A percentile compares a stretch with the other conserved stretches of the same genome.
Evolutionary conservation across 2,888 invertebrate genomes (phyloP).

Genomic region (Archaeoteleia sp.): DNA sequence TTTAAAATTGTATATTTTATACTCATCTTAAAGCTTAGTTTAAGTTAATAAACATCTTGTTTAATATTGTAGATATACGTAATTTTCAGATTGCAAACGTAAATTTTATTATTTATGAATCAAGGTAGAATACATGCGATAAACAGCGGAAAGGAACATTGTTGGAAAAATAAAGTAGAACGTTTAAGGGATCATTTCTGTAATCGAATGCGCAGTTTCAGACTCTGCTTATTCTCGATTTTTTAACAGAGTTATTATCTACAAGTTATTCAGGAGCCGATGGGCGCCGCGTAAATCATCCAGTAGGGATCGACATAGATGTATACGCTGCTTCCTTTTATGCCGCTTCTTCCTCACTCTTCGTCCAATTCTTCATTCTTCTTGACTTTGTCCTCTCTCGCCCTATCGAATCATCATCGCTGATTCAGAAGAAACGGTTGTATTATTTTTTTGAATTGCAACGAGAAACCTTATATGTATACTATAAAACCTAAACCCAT

Average conservation of each 20-base stretch:
- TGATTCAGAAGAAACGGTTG: neutral
- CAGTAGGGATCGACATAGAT: conserved; percentile 57
- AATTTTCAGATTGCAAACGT: too few species aligned
- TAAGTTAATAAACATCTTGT: too few species aligned
- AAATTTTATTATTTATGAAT: too few species aligned
- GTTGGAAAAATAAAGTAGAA: neutral
- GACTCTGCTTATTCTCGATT: conserved; percentile 15
- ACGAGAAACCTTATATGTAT: too few species aligned
- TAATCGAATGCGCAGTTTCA: conserved; percentile 13
- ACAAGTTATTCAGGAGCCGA: conserved; percentile 69
- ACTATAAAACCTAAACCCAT: too few species aligned
- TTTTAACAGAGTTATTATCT: conserved; percentile 64
- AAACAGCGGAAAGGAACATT: neutral
- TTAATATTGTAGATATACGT: too few species aligned
- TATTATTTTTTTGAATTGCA: neutral
- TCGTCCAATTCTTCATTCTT: conserved; percentile 22
- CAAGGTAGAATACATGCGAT: neutral
- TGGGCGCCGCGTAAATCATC: conserved; percentile 69
- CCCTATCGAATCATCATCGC: neutral
- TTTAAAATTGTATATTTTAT: too few species aligned
- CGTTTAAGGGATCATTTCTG: conserved; percentile 12
- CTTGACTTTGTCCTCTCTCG: conserved; percentile 21
- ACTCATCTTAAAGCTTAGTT: too few species aligned
- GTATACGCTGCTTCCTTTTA: conserved; percentile 56
- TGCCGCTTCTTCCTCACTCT: conserved; percentile 44